These are phyloP conservation scores for Tetranychus truncatus DNA, from an alignment of 2,888 invertebrate genomes.

Conservation along the genomic window DNA sequence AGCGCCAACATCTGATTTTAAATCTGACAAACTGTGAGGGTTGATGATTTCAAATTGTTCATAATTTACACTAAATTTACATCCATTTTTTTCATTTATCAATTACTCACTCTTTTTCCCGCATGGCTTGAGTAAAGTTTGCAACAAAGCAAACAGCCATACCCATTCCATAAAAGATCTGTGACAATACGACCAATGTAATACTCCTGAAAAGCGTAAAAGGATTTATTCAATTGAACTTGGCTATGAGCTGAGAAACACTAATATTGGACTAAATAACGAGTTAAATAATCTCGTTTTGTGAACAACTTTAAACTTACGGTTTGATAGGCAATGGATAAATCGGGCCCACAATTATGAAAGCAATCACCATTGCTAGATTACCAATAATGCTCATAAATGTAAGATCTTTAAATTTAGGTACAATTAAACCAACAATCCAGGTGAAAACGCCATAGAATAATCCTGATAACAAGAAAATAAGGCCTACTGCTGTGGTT, in stretches of 20 bases:
- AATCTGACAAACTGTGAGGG: not conserved
- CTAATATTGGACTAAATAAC: no score
- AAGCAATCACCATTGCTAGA: not conserved
- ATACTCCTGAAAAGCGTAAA: not conserved
- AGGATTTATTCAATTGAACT: not conserved
- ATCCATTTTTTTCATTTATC: not conserved
- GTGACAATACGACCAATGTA: not conserved
- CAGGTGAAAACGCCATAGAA: not conserved
- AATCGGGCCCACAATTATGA: not conserved
- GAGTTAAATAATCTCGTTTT: not conserved
- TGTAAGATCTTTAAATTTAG: not conserved
- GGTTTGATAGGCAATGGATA: not conserved
- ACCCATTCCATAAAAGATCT: not conserved
- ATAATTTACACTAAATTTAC: no score
- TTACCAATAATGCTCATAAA: not conserved
- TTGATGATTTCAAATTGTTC: no score
- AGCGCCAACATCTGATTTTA: not conserved
- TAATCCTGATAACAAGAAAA: not conserved
- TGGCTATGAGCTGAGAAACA: no score
- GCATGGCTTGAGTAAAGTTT: not conserved
- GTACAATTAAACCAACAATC: not conserved
- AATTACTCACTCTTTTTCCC: not conserved
- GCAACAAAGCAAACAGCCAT: not conserved
- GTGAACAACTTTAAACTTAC: not conserved
- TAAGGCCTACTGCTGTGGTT: not conserved